Percentiles rank a stretch among this genome's conserved stretches.
Evolutionary conservation across 2,113 vertebrate genomes (phyloP).

Genomic region (Hystrix cristata): DNA sequence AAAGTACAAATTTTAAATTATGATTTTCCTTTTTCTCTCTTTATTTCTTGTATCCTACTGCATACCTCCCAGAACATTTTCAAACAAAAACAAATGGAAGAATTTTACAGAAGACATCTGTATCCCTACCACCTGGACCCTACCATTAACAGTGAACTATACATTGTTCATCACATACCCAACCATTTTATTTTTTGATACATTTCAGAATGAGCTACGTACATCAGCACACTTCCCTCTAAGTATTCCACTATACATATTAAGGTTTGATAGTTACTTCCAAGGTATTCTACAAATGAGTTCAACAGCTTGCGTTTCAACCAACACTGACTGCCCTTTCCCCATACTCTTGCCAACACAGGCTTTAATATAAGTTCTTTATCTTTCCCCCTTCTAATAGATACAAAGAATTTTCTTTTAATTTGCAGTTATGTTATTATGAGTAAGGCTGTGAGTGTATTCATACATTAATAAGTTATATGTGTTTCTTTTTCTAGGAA

Average conservation of each 20-base stretch:
- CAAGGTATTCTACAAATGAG: slow-evolving; percentile 26
- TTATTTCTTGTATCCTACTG: not conserved
- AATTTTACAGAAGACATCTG: slow-evolving; percentile 2
- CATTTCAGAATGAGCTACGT: not conserved
- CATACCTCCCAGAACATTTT: not conserved
- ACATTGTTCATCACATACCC: not conserved
- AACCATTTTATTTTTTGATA: not conserved
- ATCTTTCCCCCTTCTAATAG: not conserved
- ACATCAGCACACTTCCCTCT: not conserved
- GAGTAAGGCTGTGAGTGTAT: not conserved
- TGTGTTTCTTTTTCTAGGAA: slow-evolving; percentile 34
- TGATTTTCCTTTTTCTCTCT: not conserved
- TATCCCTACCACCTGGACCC: not conserved
- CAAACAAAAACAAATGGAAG: not conserved
- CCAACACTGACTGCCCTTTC: not conserved
- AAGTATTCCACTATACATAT: not conserved
- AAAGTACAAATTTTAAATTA: not conserved
- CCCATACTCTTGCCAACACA: not conserved
- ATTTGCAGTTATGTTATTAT: slow-evolving; percentile 41
- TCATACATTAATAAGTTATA: slow-evolving; percentile 1
- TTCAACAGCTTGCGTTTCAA: slow-evolving; percentile 21
- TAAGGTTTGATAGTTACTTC: slow-evolving; percentile 25
- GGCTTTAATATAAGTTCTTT: not conserved
- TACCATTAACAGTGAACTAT: not conserved
- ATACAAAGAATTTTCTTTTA: slow-evolving; percentile 12